Base-by-base conservation (phyloP, 2,113 vertebrate species). In the Oceanites oceanicus region DNA sequence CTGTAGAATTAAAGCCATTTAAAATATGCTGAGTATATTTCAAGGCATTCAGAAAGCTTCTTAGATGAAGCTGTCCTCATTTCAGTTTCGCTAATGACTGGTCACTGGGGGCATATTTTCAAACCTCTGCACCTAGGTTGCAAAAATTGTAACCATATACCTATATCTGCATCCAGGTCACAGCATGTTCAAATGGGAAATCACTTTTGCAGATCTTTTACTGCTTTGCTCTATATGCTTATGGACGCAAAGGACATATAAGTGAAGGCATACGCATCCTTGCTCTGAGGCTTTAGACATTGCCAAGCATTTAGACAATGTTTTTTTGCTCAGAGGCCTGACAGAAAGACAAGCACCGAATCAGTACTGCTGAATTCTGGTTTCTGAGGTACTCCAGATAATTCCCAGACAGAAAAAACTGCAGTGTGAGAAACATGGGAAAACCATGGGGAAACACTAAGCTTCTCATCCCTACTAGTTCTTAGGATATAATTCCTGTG, bases 1-100 rank as follows among this genome's bases (percentile, higher is more conserved):
- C 68, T 87, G 88, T 79, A 94, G 96, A 90, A 96, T 95, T 85
- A 96, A 94, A 97, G 67, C 61, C 49, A 91, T 97, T 96, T 95
- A 79, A 88, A 95, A 92, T 92, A 86, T 94, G 87, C 94, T 95
- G 95, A 93, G 90, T 92, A 72, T 79, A 92, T 94, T 95, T 96
- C 92, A 82, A 95, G 86, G 63, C 86, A 53, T 84, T 94, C 93
- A 52, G 93, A 90, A 96, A 88, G 67, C 71, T 61, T 91, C 92
- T 74, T 83, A 30, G 62, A 36, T 12, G 73, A 89, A 52, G 87
- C 81, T 86, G 85, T 90, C 85, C 97, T 96, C 95, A 94, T 94
- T 96, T 97, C 91, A 67, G 88, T 76, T 88, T 75, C 16, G 2
- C 65, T 80, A 84, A 80, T 95, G 89, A 50, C 82, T 71, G 84